Evolutionary conservation across 1,140 invertebrate genomes (phyloP).

Genomic region (Bradynema listronoti): DNA sequence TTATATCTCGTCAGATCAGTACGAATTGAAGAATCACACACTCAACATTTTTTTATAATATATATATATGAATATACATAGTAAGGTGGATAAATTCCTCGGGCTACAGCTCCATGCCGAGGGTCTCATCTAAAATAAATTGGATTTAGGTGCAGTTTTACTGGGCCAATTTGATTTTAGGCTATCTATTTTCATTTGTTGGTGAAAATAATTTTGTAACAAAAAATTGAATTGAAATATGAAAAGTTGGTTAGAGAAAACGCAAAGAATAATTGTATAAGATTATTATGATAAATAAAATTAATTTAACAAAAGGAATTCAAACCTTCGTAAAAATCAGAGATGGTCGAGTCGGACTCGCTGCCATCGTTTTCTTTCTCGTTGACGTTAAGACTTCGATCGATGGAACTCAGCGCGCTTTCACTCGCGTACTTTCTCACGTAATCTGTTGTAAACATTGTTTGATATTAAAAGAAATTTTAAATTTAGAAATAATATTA

Average conservation of each 20-base stretch:
- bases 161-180: neutral
- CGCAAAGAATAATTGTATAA: too few relatives aligned
- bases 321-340: slow-evolving; percentile 52
- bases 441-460: slow-evolving; percentile 39
- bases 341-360: slow-evolving; percentile 51
- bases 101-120: slow-evolving; percentile 10
- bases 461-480: neutral
- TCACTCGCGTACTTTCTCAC: slow-evolving; percentile 49
- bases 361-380: slow-evolving; percentile 13
- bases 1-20: too few relatives aligned
- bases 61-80: too few relatives aligned
- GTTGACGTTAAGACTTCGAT: slow-evolving; percentile 7
- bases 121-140: slow-evolving; percentile 2
- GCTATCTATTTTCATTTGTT: neutral
- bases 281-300: too few relatives aligned
- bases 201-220: neutral
- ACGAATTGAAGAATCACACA: too few relatives aligned
- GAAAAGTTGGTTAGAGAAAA: too few relatives aligned
- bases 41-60: too few relatives aligned
- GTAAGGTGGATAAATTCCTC: too few relatives aligned
- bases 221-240: too few relatives aligned
- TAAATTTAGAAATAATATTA: slow-evolving; percentile 10
- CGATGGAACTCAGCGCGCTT: slow-evolving; percentile 36
- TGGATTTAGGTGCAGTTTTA: slow-evolving; percentile 1
- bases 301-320: too few relatives aligned